Conservation (phyloP, 2,797 vertebrate species). For the Parotocinclus haroldoi region DNA sequence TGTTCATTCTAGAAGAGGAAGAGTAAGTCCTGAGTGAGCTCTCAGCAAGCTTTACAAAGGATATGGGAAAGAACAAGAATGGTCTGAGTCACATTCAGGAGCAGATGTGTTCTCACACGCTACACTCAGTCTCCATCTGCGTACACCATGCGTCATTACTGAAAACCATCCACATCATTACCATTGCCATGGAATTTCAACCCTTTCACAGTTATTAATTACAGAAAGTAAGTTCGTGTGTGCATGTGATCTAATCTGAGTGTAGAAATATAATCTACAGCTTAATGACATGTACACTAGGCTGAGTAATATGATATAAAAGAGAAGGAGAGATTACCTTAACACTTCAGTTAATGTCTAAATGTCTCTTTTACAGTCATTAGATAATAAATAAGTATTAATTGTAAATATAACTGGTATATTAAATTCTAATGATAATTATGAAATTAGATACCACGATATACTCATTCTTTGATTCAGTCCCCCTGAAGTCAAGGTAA, state of each 20-base stretch:
- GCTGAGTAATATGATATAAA: too few species aligned
- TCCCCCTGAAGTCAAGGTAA: too few species aligned
- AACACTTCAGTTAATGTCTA: too few species aligned
- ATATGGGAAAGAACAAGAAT: constrained; percentile 30
- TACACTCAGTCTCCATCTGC: constrained; percentile 32
- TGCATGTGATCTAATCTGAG: not conserved
- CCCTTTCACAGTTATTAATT: not conserved
- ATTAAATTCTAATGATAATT: too few species aligned
- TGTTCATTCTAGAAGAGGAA: not conserved
- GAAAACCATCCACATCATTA: constrained; percentile 16
- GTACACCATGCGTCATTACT: constrained; percentile 28
- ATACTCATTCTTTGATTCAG: too few species aligned
- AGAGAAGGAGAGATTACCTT: too few species aligned
- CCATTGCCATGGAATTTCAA: not conserved
- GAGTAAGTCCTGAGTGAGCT: not conserved
- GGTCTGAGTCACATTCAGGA: constrained; percentile 49
- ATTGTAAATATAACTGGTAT: too few species aligned
- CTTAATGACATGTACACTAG: too few species aligned
- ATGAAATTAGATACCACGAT: too few species aligned
- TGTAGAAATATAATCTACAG: too few species aligned
- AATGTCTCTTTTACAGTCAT: too few species aligned
- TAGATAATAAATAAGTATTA: too few species aligned
- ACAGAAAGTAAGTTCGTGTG: not conserved
- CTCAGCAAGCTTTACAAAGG: constrained; percentile 40
- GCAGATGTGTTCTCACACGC: constrained; percentile 54